A percentile compares a stretch with the other conserved stretches of the same genome.
phyloP scores from a whole-genome alignment of 2,888 invertebrate genomes.

The Idaea straminata region DNA sequence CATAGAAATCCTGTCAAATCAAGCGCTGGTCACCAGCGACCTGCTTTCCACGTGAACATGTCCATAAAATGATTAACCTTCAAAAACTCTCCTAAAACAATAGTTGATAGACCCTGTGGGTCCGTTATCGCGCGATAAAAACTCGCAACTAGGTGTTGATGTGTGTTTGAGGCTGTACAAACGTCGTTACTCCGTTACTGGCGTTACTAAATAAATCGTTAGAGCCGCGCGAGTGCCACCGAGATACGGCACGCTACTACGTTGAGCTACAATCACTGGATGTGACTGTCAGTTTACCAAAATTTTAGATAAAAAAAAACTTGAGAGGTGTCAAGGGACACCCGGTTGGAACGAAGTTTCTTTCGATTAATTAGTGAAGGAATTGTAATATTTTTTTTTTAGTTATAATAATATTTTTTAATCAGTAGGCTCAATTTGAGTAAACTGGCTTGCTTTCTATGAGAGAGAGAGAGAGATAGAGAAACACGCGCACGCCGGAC shows the following conservation, averaged over 20 bases:
- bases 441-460: too few relatives aligned
- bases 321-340: too few relatives aligned
- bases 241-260: constrained; percentile 71
- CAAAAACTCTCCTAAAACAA: background rate
- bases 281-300: constrained; percentile 24
- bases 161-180: constrained; percentile 66
- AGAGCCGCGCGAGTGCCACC: constrained; percentile 62
- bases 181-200: constrained; percentile 72
- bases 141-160: constrained; percentile 53
- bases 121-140: constrained; percentile 54
- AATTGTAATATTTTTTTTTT: too few relatives aligned
- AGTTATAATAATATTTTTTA: too few relatives aligned
- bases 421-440: too few relatives aligned
- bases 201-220: constrained; percentile 76
- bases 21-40: too few relatives aligned
- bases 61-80: background rate
- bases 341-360: too few relatives aligned
- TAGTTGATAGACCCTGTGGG: constrained; percentile 1
- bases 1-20: too few relatives aligned
- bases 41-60: background rate
- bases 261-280: constrained; percentile 42
- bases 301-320: too few relatives aligned
- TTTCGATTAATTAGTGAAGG: too few relatives aligned
- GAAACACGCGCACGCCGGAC: too few relatives aligned
- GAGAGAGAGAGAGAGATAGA: too few relatives aligned